These are phyloP conservation scores for Diarsia rubi DNA, from an alignment of 2,888 invertebrate species.

Conservation along the genomic window DNA sequence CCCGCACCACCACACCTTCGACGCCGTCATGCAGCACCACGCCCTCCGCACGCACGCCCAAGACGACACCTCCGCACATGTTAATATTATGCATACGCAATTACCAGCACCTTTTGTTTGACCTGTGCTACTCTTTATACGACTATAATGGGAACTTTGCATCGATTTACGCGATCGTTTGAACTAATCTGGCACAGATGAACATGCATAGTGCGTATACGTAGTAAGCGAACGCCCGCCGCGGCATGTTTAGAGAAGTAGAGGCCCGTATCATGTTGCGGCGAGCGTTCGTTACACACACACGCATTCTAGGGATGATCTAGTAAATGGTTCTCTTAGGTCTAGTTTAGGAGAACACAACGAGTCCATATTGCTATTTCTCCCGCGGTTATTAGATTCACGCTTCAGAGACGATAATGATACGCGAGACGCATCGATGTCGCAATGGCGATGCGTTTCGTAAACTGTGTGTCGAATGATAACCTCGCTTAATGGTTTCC, in stretches of 20 bases:
- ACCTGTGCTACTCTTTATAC: slow-evolving; percentile 65
- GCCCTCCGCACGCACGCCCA: slow-evolving; percentile 89
- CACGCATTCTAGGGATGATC: slow-evolving; percentile 69
- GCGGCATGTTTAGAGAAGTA: slow-evolving; percentile 29
- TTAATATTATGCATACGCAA: slow-evolving; percentile 68
- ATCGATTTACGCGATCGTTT: slow-evolving; percentile 61
- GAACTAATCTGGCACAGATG: slow-evolving; percentile 69
- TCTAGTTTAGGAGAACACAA: slow-evolving; percentile 68
- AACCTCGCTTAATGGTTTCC: slow-evolving; percentile 87
- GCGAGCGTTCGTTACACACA: slow-evolving; percentile 64
- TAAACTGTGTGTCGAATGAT: slow-evolving; percentile 81
- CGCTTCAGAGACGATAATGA: slow-evolving; percentile 78
- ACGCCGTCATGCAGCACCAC: slow-evolving; percentile 90
- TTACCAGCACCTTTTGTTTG: slow-evolving; percentile 61
- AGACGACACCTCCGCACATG: slow-evolving; percentile 77
- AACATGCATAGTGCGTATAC: slow-evolving; percentile 68
- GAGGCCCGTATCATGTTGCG: slow-evolving; percentile 23
- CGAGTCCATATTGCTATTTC: slow-evolving; percentile 74
- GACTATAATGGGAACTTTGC: slow-evolving; percentile 58
- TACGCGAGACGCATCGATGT: slow-evolving; percentile 79
- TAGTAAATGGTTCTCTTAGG: slow-evolving; percentile 75
- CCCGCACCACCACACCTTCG: slow-evolving; percentile 90
- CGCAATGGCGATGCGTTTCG: slow-evolving; percentile 65
- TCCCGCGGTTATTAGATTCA: slow-evolving; percentile 72
- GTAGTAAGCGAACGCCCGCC: slow-evolving; percentile 57